Base-by-base conservation (phyloP, 2,797 vertebrate genomes). In the Philypnodon macrostomus region DNA sequence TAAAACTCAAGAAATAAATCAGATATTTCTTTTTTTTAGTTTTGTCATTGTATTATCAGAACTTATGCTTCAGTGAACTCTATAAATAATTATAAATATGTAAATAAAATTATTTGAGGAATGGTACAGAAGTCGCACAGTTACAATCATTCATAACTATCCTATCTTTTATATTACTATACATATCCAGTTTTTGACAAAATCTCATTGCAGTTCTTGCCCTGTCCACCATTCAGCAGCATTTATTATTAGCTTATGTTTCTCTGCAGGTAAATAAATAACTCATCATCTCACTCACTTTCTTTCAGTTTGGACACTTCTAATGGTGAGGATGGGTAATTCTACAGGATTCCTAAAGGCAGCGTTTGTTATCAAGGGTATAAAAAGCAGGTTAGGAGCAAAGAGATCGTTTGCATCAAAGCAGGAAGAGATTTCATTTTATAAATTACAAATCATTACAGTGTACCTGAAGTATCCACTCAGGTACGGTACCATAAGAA, bases 301-400 rank as follows among this genome's bases (percentile, higher is more conserved):
- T 53, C 54, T 62, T 52, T 46, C 52, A 53, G 58, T 67, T 57
- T 51, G 5, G 23, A 65, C 52, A 64, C 67, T 64, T 53, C 77
- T 73, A 73, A 45, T 30, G 62, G 46, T 46, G 49, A 50, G 70
- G 58, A 51, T 75, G 41, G 56, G 54, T 11, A 70, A 63, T 61
- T 67, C 70, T 70, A 72, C 77, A 51, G 47, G 77, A 53, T 63
- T 66, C 73, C 82, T 81, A 86, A 86, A 85, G 85, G 84, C 83
- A 87, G 81, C 80, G 21, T 78, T 64, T 64, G 67, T 76, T 67
- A 58, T 55, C 42, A 42, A 67, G 69, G 45, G 70, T 84, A 84
- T 68, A 80, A 55, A 78, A 73, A 81, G 80, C 70, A 70, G 76
- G 67, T 78, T 72, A 76, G 68, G 77, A 79, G 84, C 53, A 10